Conservation (phyloP, 2,113 vertebrate genomes). For the Plecotus auritus region DNA sequence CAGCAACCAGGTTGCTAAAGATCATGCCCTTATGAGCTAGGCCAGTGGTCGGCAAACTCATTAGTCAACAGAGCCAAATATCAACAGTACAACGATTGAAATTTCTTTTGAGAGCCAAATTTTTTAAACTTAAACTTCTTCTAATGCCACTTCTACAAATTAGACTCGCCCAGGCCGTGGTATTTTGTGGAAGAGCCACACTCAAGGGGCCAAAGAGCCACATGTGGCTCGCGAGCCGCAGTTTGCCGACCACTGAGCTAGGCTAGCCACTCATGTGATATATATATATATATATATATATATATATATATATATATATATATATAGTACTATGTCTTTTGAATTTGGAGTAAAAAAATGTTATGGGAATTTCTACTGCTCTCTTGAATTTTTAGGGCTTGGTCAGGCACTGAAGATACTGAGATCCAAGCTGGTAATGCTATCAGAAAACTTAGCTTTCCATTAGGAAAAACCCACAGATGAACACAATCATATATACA, state of each 20-base stretch:
- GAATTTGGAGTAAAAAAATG: not conserved
- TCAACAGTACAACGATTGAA: too few species aligned
- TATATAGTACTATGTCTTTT: not conserved
- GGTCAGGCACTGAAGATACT: not conserved
- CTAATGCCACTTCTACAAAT: too few species aligned
- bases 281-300: not conserved
- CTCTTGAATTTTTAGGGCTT: not conserved
- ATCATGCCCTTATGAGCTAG: not conserved
- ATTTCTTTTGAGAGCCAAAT: too few species aligned
- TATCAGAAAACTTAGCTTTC: not conserved
- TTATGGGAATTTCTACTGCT: not conserved
- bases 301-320: too few species aligned
- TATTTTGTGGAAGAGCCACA: too few species aligned
- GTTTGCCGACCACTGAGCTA: too few species aligned
- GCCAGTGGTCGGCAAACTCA: too few species aligned
- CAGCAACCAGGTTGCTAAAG: not conserved
- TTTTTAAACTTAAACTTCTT: too few species aligned
- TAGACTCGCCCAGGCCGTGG: too few species aligned
- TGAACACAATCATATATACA: not conserved
- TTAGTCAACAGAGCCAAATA: too few species aligned
- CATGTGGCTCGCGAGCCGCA: too few species aligned
- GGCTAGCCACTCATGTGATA: not conserved
- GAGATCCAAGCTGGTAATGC: not conserved
- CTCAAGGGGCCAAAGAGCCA: too few species aligned
- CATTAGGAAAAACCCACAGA: not conserved